phyloP scores from a whole-genome alignment of 2,113 vertebrate species.

The Poeciliopsis retropinna region DNA sequence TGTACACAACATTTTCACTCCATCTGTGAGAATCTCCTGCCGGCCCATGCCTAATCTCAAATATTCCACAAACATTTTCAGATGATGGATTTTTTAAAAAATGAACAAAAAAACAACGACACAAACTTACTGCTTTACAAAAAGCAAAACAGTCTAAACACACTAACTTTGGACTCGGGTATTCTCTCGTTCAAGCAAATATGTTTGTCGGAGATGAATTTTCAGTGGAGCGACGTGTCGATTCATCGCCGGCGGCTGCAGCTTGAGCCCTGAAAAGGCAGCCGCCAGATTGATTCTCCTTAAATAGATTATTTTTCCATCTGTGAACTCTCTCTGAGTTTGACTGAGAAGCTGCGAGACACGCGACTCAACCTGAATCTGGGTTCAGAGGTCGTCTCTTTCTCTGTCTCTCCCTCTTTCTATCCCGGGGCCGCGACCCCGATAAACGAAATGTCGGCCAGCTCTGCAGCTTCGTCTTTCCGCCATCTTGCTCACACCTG shows the following conservation, averaged over 20 bases:
- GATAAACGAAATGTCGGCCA: background rate
- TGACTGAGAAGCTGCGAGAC: slow-evolving; percentile 23
- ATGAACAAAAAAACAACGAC: too few relatives aligned
- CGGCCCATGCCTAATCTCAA: too few relatives aligned
- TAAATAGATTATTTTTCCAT: background rate
- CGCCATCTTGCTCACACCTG: slow-evolving; percentile 19
- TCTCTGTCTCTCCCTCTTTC: too few relatives aligned
- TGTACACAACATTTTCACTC: too few relatives aligned
- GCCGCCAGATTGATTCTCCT: background rate
- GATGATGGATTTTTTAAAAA: too few relatives aligned
- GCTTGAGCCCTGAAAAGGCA: background rate
- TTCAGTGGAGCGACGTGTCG: background rate
- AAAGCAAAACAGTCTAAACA: too few relatives aligned
- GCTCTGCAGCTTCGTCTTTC: slow-evolving; percentile 40
- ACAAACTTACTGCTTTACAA: too few relatives aligned
- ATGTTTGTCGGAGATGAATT: background rate
- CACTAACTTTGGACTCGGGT: too few relatives aligned
- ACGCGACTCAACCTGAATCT: slow-evolving; percentile 4
- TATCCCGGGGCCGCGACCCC: slow-evolving; percentile 3
- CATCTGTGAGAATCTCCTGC: too few relatives aligned
- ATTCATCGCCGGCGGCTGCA: slow-evolving; percentile 2
- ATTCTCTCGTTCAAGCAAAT: background rate
- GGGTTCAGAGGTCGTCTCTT: slow-evolving; percentile 18
- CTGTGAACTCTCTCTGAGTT: background rate
- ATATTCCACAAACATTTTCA: too few relatives aligned